Evolutionary conservation across 2,113 vertebrate species (phyloP), one percentile per base, ranked within the genome.

Genomic region (Corythoichthys intestinalis): DNA sequence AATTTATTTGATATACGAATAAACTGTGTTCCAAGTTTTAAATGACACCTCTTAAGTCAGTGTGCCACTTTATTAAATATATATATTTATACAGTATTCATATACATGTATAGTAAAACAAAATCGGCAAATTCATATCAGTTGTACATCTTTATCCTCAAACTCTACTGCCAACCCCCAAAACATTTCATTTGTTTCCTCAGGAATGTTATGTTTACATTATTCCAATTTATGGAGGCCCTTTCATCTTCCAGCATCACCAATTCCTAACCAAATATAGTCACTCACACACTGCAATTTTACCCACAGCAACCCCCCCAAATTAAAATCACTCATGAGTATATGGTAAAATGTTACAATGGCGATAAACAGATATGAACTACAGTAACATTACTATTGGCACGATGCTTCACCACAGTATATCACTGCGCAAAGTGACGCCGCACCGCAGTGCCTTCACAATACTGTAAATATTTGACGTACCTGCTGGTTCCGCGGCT

Each of bases 401-500:
- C 79, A 71, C 69, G 44, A 66, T 15, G 48, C 56, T 4, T 39
- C 76, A 74, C 80, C 72, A 69, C 74, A 37, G 8, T 37, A 67
- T 28, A 63, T 74, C 76, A 70, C 67, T 84, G 83, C 84, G 83
- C 83, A 69, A 74, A 75, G 76, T 41, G 39, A 58, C 74, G 71
- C 77, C 81, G 80, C 78, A 82, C 81, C 80, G 81, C 81, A 76
- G 71, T 67, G 58, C 8, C 69, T 38, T 50, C 41, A 58, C 47
- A 46, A 66, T 54, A 41, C 20, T 28, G 20, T 28, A 49, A 53
- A 56, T 8, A 64, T 11, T 1, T 20, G 61, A 74, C 83, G 1
- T 91, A 91, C 89, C 87, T 88, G 82, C 69, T 17, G 46, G 65
- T 72, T 58, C 35, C 28, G 64, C 64, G 38, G 54, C 52, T 78